A percentile compares a stretch with the other conserved stretches of the same genome.
Evolutionary conservation across 1,140 invertebrate species (phyloP).

Genomic region (Drosophila burlai): DNA sequence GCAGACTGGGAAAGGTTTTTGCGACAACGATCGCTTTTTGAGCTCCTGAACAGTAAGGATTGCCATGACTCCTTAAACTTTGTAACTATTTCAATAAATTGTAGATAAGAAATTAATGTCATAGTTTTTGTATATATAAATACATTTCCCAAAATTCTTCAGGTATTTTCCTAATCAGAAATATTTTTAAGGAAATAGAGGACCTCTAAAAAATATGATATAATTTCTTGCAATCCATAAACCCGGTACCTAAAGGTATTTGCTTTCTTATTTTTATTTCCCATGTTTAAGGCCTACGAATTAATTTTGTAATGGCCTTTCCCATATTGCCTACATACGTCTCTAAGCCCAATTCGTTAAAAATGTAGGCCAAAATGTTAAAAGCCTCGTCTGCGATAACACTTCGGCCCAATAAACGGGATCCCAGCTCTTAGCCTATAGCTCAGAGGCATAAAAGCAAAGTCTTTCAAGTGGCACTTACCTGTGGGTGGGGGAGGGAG

Average conservation of each 20-base stretch:
- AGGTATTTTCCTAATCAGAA: no score
- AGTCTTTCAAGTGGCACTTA: conserved; percentile 38
- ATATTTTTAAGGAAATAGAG: neutral
- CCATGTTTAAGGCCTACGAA: neutral
- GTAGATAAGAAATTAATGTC: neutral
- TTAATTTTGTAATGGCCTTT: conserved; percentile 28
- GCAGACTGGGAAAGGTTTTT: neutral
- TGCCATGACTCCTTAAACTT: fast-evolving
- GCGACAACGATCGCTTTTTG: neutral
- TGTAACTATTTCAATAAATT: neutral
- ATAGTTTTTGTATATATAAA: neutral
- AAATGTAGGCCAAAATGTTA: conserved; percentile 32
- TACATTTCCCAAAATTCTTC: neutral
- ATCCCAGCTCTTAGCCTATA: conserved; percentile 21
- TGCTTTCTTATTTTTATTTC: neutral
- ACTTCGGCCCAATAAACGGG: conserved; percentile 29
- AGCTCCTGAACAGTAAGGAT: no score
- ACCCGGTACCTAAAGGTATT: neutral
- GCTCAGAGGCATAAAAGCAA: conserved; percentile 32
- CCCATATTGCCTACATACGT: conserved; percentile 11
- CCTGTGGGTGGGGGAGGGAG: neutral
- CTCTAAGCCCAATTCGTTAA: conserved; percentile 14
- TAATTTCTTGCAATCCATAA: neutral
- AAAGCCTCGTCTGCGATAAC: conserved; percentile 15
- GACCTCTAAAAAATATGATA: neutral